Base-by-base conservation (phyloP, 2,888 invertebrate species). In the Drosophila kanekoi region DNA sequence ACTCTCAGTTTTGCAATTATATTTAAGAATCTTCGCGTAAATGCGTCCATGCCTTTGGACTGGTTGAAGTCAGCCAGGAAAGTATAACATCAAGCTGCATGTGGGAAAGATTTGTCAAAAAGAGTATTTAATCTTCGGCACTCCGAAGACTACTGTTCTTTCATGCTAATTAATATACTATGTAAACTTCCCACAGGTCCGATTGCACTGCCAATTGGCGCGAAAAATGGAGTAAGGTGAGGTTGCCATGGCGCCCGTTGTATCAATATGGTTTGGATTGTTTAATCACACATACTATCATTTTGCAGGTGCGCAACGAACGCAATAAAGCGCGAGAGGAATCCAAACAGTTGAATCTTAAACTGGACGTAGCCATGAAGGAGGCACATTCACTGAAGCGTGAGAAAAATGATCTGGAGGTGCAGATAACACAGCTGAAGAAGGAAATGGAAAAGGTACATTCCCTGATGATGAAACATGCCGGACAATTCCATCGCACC, bases 161-260 rank as follows among this genome's bases (percentile, higher is more conserved):
- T 13, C 10, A 32, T n/a, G 6, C 38, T 18, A 38, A 59, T 52
- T 23, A 58, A 37, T 23, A 32, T 49, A 44, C 37, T 43, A 14
- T 44, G 1, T 35, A 23, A 28, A 28, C 20, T 53, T 58, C n/a
- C 16, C 32, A 10, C 69, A 82, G 82, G 82, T 98, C 97, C 54
- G 99, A 99, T 92, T 99, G 99, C 92, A 99, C 99, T 0, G 97
- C 98, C 1, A 97, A 97, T 91, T 98, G 98, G 98, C 93, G 98
- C 37, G 97, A 97, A 91, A 99, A 99, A 91, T 99, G 99, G 99
- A 97, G 97, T 93, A 95, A 98, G 94, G 96, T 92, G 74, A 82
- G 54, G 85, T 82, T 85, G 62, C 76, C 67, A 85, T 87, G 70
- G 60, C 52, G 18, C 16, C 41, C 23, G 72, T 51, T 69, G 49